Base-by-base conservation (phyloP, 2,888 invertebrate species). In the Cheilosia variabilis region DNA sequence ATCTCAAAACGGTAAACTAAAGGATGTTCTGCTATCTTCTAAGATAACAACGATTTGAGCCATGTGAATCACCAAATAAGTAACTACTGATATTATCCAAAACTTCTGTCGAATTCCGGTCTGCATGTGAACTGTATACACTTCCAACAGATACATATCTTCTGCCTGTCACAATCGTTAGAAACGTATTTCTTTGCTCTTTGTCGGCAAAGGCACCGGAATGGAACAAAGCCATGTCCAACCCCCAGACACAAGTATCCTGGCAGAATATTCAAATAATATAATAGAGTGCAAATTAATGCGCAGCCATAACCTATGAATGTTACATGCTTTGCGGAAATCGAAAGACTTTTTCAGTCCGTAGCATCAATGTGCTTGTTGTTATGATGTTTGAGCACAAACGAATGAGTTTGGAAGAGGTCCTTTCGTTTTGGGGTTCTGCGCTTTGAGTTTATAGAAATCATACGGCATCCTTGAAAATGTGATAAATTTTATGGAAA, bases 251-350 rank as follows among this genome's bases (percentile, higher is more conserved):
- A 19, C 47, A 47, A 17, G 9, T 4, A 9, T 47, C 19, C 10
- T 47, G 10, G 19, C 47, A 47, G 19, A 47, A 47, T 47, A 47
- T 47, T 47, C 47, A 47, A 47, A 47, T 47, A 17, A 19, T 9
- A 47, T 19, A 47, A 17, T 19, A 47, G 27, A 60, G 43, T 41
- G 24, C 22, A 22, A 43, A 15, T 27, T 43, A 34, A 43, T 60
- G 47, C 27, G 60, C 15, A 37, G 24, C 34, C 45, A 17, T 47
- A 7, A n/a, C 2, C 47, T 10, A 47, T 19, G 19, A 19, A 9
- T 19, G 3, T 37, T 13, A 34, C 34, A 34, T 34, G 34, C 10
- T 45, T n/a, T 17, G 7, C 6, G 4, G 45, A 45, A 45, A 19
- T 45, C 45, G 7, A 45, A 45, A 19, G 45, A 9, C 17, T 7